Base-by-base conservation (phyloP, 1,140 invertebrate genomes). In the Drosophila ercepeae region DNA sequence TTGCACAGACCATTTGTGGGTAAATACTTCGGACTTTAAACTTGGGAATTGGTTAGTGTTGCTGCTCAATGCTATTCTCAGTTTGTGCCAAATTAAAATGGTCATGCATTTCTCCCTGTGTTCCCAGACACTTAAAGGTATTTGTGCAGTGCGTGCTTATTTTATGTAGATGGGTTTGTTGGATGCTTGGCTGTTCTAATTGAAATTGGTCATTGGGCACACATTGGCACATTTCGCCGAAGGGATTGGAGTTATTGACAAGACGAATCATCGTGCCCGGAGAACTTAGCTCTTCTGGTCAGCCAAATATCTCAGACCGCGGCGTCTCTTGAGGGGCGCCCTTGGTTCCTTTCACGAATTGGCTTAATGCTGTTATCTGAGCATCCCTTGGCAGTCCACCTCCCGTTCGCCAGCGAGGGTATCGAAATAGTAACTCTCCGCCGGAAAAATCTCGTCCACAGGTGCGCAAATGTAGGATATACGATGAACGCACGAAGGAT, bases 161-260 rank as follows among this genome's bases (percentile, higher is more conserved):
- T 4, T 27, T 27, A 27, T 21, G 32, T 11, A 63, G 63, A 32
- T 32, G 60, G 18, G 18, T 29, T 34, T 11, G 16, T 9, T 14
- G 11, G 29, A 11, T 29, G 18, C 32, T 27, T 9, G n/a, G 16
- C 27, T 32, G 42, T 50, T 45, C 27, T 67, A 68, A 68, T 68
- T 68, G 64, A 67, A 68, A 68, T 67, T 67, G 61, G 64, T 21
- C 39, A 67, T 34, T 67, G 44, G 34, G n/a, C 45, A 25, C 27
- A 34, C 13, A 8, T n/a, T n/a, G n/a, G n/a, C n/a, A 48, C 34
- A n/a, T 59, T 49, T 21, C 53, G 27, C 41, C 14, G 14, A 16
- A 18, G 4, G 13, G 18, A 34, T 42, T 13, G 16, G 18, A 13
- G 4, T 2, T 6, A 32, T 3, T 34, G 9, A 4, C 32, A 34